phyloP scores from a whole-genome alignment of 2,888 invertebrate genomes.

The Stegana nigrithorax region DNA sequence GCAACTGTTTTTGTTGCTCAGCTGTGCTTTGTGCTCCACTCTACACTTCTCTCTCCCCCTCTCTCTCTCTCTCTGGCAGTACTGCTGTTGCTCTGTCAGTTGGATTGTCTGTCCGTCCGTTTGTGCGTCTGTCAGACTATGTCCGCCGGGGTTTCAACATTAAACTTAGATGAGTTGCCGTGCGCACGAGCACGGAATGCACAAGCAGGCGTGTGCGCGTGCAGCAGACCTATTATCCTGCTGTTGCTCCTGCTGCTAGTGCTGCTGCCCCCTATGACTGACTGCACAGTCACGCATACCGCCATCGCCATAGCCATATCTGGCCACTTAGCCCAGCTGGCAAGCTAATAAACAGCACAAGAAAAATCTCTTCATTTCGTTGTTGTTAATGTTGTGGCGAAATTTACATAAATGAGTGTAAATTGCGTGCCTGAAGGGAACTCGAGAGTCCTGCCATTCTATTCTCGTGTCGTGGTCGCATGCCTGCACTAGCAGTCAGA shows the following conservation, averaged over 20 bases:
- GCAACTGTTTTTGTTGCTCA: background rate
- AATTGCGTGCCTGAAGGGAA: constrained; percentile 4
- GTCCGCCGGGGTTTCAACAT: background rate
- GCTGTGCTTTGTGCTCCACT: background rate
- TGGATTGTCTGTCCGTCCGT: background rate
- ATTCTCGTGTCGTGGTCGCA: no score
- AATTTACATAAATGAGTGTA: constrained; percentile 53
- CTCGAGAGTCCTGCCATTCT: no score
- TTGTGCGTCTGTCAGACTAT: background rate
- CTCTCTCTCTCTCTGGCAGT: background rate
- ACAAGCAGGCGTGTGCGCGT: background rate
- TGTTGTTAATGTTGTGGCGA: constrained; percentile 50
- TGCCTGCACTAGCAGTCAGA: no score
- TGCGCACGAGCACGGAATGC: background rate
- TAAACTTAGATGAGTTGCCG: background rate
- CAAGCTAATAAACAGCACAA: constrained; percentile 52
- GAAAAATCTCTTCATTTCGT: constrained; percentile 56
- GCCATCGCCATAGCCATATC: background rate
- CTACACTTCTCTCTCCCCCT: background rate
- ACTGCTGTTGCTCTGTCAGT: background rate
- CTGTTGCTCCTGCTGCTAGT: background rate
- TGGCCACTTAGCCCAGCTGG: constrained; percentile 14
- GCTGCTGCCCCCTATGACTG: background rate
- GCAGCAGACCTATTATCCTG: background rate
- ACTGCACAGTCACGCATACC: background rate